Base-by-base conservation (phyloP, 2,888 invertebrate genomes). In the Cactoblastis cactorum region DNA sequence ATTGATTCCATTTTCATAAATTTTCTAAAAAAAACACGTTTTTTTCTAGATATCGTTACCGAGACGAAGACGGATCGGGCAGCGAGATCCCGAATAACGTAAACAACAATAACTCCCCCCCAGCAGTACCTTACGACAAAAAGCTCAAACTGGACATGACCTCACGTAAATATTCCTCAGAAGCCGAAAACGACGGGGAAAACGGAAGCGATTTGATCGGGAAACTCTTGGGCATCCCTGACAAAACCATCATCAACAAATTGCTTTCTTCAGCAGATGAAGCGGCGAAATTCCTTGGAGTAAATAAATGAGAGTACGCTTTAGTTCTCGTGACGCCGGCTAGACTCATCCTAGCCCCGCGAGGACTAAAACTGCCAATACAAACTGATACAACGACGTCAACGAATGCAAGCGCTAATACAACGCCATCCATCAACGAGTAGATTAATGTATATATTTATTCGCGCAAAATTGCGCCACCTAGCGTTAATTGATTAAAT, bases 251-350 rank as follows among this genome's bases (percentile, higher is more conserved):
- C 54, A 94, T 98, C 50, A 97, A 97, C 71, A 94, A 95, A 79
- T 92, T 95, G 58, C 91, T 97, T 28, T 92, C 94, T 2, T 95
- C 96, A 1, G 93, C 95, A 0, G 94, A 96, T 24, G 96, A 96
- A 74, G 97, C 97, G 18, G 97, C 97, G 0, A 95, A 96, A 74
- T 92, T 97, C 58, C 88, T 97, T 18, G 95, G 97, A 18, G 95
- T 97, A 48, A 94, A 95, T 56, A 94, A 93, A 89, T 89, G 89
- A 89, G 87, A 88, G 71, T 89, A 89, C 89, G 89, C 88, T 71
- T 74, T 88, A 82, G 89, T 89, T 70, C 80, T 89, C 80, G 87
- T 88, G 70, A 80, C 86, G 48, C 89, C 87, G 2, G 86, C 86
- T 69, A 83, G 83, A 62, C 76, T 88, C 1, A 81, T 88, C 49